phyloP scores from a whole-genome alignment of 2,797 vertebrate species.

The Propithecus perrieri region DNA sequence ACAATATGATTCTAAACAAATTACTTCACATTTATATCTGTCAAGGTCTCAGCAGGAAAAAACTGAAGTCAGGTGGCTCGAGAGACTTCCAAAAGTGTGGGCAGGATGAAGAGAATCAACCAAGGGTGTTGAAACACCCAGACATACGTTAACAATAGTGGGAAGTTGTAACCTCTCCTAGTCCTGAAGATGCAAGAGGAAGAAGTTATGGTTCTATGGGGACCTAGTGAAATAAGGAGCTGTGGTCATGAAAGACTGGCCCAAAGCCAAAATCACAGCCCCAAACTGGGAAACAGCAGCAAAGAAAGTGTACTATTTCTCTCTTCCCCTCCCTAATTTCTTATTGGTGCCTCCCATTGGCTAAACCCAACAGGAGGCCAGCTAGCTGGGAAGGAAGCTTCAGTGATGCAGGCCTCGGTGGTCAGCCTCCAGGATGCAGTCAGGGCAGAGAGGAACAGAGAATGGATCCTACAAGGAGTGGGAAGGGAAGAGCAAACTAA shows the following conservation, averaged over 20 bases:
- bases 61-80: not conserved
- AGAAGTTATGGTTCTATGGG: not conserved
- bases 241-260: not conserved
- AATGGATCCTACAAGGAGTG: not conserved
- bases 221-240: not conserved
- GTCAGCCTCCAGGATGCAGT: not conserved
- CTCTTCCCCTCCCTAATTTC: not conserved
- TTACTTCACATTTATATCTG: not conserved
- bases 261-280: not conserved
- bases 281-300: not conserved
- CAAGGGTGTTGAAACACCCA: not conserved
- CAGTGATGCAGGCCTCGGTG: not conserved
- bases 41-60: conserved; percentile 14
- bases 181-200: not conserved
- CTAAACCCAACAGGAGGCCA: not conserved
- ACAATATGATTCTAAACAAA: not conserved
- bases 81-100: not conserved
- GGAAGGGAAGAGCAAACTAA: not conserved
- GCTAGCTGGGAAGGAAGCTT: not conserved
- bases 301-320: not conserved
- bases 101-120: not conserved
- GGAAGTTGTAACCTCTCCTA: not conserved
- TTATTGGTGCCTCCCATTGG: not conserved
- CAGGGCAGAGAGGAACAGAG: not conserved
- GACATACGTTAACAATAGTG: not conserved